Percentiles rank a stretch among this genome's conserved stretches.
Conservation (phyloP, 2,888 invertebrate species). For the Coleophora flavipennella region DNA sequence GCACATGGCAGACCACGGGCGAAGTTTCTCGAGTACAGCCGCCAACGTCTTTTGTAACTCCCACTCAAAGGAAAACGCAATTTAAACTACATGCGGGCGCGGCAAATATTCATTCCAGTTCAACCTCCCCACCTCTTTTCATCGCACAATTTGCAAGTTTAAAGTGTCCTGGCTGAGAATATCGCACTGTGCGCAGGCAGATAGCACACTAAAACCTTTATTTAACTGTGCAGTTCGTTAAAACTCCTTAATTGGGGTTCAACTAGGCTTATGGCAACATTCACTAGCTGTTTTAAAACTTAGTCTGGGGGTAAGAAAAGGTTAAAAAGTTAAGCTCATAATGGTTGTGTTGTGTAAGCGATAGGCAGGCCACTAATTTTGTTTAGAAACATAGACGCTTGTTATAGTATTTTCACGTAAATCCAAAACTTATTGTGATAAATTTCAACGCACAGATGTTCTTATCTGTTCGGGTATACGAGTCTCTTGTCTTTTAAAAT, state of each 20-base stretch:
- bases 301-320: background rate
- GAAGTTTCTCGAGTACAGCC: conserved; percentile 39
- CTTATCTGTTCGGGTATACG: too few relatives aligned
- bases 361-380: too few relatives aligned
- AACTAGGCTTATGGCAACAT: background rate
- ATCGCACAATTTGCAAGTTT: conserved; percentile 27
- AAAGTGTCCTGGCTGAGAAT: conserved; percentile 15
- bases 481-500: too few relatives aligned
- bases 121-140: conserved; percentile 26
- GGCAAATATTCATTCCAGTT: conserved; percentile 42
- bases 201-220: conserved; percentile 25
- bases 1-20: conserved; percentile 29
- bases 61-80: conserved; percentile 54
- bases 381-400: too few relatives aligned
- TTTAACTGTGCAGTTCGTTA: conserved; percentile 41
- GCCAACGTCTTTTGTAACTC: conserved; percentile 38
- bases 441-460: too few relatives aligned
- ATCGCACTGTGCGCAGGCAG: conserved; percentile 2
- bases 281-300: background rate
- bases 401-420: too few relatives aligned
- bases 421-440: too few relatives aligned
- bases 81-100: conserved; percentile 58
- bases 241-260: conserved; percentile 40
- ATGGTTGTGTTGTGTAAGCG: too few relatives aligned
- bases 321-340: background rate